Evolutionary conservation across 2,888 invertebrate genomes (phyloP).

Genomic region (Lycia hirtaria): DNA sequence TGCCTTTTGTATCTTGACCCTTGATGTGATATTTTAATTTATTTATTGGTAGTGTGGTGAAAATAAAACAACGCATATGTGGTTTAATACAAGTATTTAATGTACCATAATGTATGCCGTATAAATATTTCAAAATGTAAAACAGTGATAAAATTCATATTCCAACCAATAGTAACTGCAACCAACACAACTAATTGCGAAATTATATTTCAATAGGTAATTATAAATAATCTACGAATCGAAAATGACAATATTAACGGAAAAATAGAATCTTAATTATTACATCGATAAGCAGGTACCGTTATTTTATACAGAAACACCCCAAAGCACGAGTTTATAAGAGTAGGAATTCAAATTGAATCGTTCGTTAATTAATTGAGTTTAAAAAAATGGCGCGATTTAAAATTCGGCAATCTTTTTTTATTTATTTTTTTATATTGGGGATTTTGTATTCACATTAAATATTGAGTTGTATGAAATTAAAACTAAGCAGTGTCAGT

Average conservation of each 20-base stretch:
- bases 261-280: conserved; percentile 49
- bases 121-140: conserved; percentile 86
- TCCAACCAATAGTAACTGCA: conserved; percentile 78
- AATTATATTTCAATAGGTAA: conserved; percentile 70
- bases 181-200: conserved; percentile 73
- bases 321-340: conserved; percentile 17
- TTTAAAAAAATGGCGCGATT: too few species aligned
- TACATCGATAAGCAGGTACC: conserved; percentile 77
- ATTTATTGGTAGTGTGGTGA: not conserved
- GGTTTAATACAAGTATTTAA: conserved; percentile 83
- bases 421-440: too few species aligned
- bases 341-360: not conserved
- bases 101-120: conserved; percentile 84
- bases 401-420: too few species aligned
- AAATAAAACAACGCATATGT: conserved; percentile 67
- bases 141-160: conserved; percentile 86
- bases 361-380: not conserved
- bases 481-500: too few species aligned
- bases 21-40: too few species aligned
- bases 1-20: too few species aligned
- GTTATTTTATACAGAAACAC: conserved; percentile 38
- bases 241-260: conserved; percentile 45
- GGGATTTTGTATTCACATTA: too few species aligned
- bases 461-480: too few species aligned
- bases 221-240: conserved; percentile 54